Evolutionary conservation across 53 echinoderm and acorn worm genomes (phyloP).

Genomic region (Pentamera pediparva): DNA sequence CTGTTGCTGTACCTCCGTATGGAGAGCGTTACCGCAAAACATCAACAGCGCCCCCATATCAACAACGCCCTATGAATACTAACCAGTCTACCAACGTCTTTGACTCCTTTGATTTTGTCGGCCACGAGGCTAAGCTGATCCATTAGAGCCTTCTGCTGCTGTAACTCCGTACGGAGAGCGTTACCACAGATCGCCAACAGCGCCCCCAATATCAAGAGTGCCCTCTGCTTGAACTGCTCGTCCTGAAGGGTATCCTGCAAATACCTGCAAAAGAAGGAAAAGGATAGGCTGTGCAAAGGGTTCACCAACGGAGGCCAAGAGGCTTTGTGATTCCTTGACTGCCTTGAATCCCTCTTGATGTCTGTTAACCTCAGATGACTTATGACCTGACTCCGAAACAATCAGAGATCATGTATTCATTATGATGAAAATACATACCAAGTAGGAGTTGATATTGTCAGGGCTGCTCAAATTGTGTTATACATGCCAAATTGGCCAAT

Average conservation of each 20-base stretch:
- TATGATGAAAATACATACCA: no score
- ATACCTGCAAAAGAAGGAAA: slow-evolving; percentile 57
- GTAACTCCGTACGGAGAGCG: slow-evolving; percentile 73
- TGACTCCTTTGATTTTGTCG: slow-evolving; percentile 73
- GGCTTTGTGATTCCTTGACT: no score
- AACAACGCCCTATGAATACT: slow-evolving; percentile 69
- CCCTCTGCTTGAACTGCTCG: slow-evolving; percentile 82
- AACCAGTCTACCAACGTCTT: slow-evolving; percentile 79
- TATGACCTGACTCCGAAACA: no score
- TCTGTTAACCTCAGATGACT: no score
- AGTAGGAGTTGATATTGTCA: no score
- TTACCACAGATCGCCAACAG: slow-evolving; percentile 72
- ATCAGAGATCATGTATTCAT: no score
- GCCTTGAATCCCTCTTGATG: no score
- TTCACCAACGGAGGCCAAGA: no score
- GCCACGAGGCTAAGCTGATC: slow-evolving; percentile 68
- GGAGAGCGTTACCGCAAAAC: slow-evolving; percentile 69
- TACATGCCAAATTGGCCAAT: no score
- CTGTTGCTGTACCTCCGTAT: slow-evolving; percentile 77
- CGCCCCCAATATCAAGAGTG: slow-evolving; percentile 86
- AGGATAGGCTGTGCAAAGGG: background rate
- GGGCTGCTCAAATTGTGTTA: no score
- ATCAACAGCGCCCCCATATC: slow-evolving; percentile 76
- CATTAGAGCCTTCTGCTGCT: slow-evolving; percentile 78
- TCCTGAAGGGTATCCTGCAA: slow-evolving; percentile 83